Percentiles rank a stretch among this genome's conserved stretches.
phyloP scores from a whole-genome alignment of 1,140 invertebrate species.

The Trichoplusia ni region DNA sequence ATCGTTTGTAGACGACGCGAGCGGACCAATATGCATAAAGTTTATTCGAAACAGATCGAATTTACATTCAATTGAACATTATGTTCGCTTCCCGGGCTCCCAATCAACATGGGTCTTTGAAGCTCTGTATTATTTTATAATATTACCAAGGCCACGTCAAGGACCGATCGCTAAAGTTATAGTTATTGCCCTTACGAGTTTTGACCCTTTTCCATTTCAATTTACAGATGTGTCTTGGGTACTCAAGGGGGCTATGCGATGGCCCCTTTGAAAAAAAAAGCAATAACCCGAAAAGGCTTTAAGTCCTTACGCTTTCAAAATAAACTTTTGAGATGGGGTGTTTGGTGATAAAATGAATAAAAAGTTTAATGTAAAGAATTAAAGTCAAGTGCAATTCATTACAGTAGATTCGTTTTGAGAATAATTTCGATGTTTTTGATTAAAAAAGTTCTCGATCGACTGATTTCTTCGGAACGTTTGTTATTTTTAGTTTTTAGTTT shows the following conservation, averaged over 20 bases:
- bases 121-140: not conserved
- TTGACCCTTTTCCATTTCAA: slow-evolving; percentile 60
- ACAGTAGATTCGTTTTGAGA: slow-evolving; percentile 3
- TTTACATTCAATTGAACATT: no score
- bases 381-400: slow-evolving; percentile 16
- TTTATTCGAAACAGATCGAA: no score
- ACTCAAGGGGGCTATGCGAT: slow-evolving; percentile 41
- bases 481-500: slow-evolving; percentile 2
- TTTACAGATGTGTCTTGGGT: slow-evolving; percentile 56
- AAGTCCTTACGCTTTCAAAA: slow-evolving; percentile 39
- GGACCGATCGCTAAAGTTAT: slow-evolving; percentile 32
- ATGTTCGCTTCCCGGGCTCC: no score
- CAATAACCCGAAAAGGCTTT: slow-evolving; percentile 41
- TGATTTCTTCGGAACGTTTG: not conserved
- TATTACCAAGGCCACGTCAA: slow-evolving; percentile 16
- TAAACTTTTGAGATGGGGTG: slow-evolving; percentile 22
- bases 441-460: not conserved
- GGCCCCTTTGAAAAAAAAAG: slow-evolving; percentile 46
- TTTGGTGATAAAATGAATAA: slow-evolving; percentile 24
- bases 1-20: no score
- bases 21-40: no score
- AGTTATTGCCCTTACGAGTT: slow-evolving; percentile 52
- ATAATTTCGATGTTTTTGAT: not conserved
- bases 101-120: no score
- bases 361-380: slow-evolving; percentile 24